Percentiles rank a stretch among this genome's conserved stretches.
phyloP scores from a whole-genome alignment of 2,797 vertebrate species.

The Lacerta viridis region DNA sequence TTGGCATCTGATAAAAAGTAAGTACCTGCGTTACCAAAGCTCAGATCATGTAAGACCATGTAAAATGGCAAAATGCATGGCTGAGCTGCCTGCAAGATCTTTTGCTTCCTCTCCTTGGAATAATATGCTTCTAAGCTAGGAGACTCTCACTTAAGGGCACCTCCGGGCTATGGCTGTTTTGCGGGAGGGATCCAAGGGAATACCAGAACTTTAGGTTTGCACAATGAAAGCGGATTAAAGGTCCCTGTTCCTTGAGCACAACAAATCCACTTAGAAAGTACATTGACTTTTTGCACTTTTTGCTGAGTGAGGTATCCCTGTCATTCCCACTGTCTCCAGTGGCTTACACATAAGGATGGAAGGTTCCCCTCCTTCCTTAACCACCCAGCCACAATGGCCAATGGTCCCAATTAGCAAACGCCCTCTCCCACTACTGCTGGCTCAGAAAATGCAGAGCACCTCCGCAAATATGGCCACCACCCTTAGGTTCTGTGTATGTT shows the following conservation, averaged over 20 bases:
- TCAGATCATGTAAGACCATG: background rate
- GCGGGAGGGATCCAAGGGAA: too few relatives aligned
- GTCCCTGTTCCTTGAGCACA: too few relatives aligned
- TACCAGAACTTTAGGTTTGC: too few relatives aligned
- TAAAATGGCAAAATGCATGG: conserved; percentile 11
- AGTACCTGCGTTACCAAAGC: background rate
- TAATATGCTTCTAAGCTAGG: background rate
- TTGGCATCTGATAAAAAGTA: conserved; percentile 13
- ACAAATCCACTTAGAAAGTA: too few relatives aligned
- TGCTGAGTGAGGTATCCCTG: background rate
- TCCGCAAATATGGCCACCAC: background rate
- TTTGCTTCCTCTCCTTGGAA: background rate
- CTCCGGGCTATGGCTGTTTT: too few relatives aligned
- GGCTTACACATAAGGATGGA: background rate
- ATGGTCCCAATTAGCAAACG: too few relatives aligned
- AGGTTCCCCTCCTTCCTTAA: background rate
- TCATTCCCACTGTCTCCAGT: background rate
- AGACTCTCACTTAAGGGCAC: background rate
- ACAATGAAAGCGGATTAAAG: too few relatives aligned
- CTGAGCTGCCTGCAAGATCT: background rate
- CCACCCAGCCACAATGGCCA: background rate
- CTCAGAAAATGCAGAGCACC: background rate
- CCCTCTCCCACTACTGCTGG: background rate
- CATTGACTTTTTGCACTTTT: too few relatives aligned
- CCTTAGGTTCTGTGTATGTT: background rate